Conservation (phyloP, 2,888 invertebrate species). For the Ophion obscuratus region DNA sequence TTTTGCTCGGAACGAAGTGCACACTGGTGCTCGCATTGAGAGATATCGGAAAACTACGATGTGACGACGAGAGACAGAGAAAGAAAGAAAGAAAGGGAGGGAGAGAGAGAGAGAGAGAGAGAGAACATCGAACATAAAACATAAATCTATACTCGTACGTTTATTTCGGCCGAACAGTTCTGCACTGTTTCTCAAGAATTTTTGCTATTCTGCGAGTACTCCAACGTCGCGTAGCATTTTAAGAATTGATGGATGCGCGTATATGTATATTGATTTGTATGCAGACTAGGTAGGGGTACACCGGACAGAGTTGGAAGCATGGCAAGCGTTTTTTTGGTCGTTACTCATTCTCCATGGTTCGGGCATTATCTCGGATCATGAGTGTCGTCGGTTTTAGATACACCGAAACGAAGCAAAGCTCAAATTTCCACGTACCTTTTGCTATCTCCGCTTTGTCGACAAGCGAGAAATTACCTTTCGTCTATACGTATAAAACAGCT, state of each 20-base stretch:
- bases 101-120: slow-evolving; percentile 10
- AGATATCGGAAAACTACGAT: slow-evolving; percentile 44
- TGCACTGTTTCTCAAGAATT: slow-evolving; percentile 51
- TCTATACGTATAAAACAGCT: too few relatives aligned
- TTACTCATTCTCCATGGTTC: slow-evolving; percentile 50
- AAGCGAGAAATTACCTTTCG: too few relatives aligned
- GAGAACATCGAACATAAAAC: slow-evolving; percentile 17
- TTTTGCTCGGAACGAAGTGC: slow-evolving; percentile 32
- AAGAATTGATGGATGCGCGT: slow-evolving; percentile 16
- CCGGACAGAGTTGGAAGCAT: slow-evolving; percentile 12
- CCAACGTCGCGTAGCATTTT: slow-evolving; percentile 7
- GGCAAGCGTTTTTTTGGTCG: slow-evolving; percentile 53
- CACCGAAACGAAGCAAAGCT: slow-evolving; percentile 43
- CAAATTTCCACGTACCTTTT: slow-evolving; percentile 31
- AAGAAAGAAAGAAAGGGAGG: background rate
- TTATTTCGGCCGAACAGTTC: slow-evolving; percentile 58
- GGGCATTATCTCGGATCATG: slow-evolving; percentile 60
- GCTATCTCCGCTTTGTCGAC: background rate
- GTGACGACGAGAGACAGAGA: slow-evolving; percentile 17
- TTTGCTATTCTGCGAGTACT: slow-evolving; percentile 26
- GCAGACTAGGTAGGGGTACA: slow-evolving; percentile 14
- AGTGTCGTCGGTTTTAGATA: slow-evolving; percentile 60
- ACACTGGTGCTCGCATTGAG: slow-evolving; percentile 32
- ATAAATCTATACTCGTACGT: slow-evolving; percentile 52
- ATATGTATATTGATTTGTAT: background rate